A percentile compares a stretch with the other conserved stretches of the same genome.
phyloP scores from a whole-genome alignment of 2,797 vertebrate species.

The Lagodon rhomboides region DNA sequence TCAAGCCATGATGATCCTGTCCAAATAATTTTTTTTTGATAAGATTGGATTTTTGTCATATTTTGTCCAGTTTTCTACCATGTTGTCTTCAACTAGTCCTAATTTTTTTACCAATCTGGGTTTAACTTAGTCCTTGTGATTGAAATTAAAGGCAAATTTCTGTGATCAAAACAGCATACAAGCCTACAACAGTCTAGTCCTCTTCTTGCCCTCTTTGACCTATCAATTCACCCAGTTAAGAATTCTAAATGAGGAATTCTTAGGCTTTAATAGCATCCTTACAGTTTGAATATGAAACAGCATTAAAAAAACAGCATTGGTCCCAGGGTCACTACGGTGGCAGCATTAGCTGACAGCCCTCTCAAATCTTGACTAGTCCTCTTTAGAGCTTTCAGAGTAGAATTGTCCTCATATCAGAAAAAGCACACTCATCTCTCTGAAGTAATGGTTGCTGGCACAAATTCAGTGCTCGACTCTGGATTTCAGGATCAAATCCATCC shows the following conservation, averaged over 20 bases:
- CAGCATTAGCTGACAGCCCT: neutral
- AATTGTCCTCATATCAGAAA: neutral
- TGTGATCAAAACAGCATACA: conserved; percentile 1
- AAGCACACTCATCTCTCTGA: neutral
- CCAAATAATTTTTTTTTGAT: conserved; percentile 17
- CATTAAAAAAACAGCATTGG: neutral
- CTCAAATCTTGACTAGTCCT: neutral
- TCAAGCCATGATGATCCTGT: neutral
- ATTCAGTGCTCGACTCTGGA: neutral
- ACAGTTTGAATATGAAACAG: neutral
- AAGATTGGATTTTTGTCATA: neutral
- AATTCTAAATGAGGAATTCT: neutral
- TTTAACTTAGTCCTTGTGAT: neutral
- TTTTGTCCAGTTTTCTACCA: conserved; percentile 9
- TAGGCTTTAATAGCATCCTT: neutral
- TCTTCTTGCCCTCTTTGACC: conserved; percentile 13
- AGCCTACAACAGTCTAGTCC: neutral
- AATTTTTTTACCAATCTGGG: neutral
- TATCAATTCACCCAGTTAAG: conserved; percentile 22
- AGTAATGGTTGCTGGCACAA: neutral
- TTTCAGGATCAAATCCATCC: conserved; percentile 19
- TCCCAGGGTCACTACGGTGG: neutral
- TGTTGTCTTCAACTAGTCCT: conserved; percentile 15
- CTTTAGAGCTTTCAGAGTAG: conserved; percentile 19
- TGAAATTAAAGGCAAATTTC: neutral